Conservation (phyloP, 2,888 invertebrate species). For the Orchesella flavescens region DNA sequence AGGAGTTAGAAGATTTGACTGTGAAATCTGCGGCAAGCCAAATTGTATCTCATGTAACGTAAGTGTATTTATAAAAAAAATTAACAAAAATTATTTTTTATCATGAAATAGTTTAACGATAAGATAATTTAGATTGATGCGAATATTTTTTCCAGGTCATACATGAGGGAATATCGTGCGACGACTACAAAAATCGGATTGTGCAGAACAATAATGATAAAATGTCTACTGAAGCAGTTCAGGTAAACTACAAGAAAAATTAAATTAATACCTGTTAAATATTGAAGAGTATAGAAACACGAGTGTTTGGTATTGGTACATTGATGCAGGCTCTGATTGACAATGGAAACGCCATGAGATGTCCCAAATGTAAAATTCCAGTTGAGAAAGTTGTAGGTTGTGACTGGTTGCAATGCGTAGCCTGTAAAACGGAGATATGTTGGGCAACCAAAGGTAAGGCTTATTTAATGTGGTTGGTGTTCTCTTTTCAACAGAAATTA, state of each 20-base stretch:
- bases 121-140: conserved; percentile 17
- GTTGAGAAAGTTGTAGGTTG: conserved; percentile 94
- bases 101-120: neutral
- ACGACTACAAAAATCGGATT: conserved; percentile 83
- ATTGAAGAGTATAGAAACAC: neutral
- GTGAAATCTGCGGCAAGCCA: conserved; percentile 85
- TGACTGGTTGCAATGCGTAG: conserved; percentile 92
- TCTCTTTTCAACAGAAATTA: neutral
- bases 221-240: conserved; percentile 84
- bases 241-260: conserved; percentile 74
- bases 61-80: conserved; percentile 14
- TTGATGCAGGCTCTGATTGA: conserved; percentile 81
- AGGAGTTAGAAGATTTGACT: conserved; percentile 83
- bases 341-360: conserved; percentile 88
- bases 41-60: conserved; percentile 86
- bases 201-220: conserved; percentile 81
- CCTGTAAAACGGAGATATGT: conserved; percentile 83
- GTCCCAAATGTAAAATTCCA: conserved; percentile 88
- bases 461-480: neutral
- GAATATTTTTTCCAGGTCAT: conserved; percentile 78
- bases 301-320: neutral
- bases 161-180: conserved; percentile 86
- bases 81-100: neutral
- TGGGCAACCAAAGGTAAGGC: conserved; percentile 86
- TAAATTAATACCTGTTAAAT: neutral